Evolutionary conservation across 1,140 invertebrate genomes (phyloP).

Genomic region (Drosophila rufa): DNA sequence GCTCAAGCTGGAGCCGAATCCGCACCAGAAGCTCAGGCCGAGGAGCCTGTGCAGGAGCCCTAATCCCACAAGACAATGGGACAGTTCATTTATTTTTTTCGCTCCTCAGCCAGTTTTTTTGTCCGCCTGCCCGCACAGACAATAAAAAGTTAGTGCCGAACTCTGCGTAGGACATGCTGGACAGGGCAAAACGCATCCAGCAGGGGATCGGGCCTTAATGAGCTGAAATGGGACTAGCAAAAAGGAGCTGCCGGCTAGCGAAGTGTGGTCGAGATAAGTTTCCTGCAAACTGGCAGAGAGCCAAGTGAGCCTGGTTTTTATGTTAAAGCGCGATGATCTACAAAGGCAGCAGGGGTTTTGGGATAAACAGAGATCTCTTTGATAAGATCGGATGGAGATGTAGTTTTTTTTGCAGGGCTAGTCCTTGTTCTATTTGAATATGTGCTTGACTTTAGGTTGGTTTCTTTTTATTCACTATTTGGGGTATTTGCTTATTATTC

Average conservation of each 20-base stretch:
- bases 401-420: slow-evolving; percentile 4
- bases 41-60: slow-evolving; percentile 36
- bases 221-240: slow-evolving; percentile 38
- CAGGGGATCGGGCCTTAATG: slow-evolving; percentile 29
- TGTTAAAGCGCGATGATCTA: slow-evolving; percentile 10
- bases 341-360: not conserved
- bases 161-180: slow-evolving; percentile 43
- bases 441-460: not conserved
- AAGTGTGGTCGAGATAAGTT: slow-evolving; percentile 38
- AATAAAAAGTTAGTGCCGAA: slow-evolving; percentile 49
- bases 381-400: slow-evolving; percentile 10
- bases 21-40: not conserved
- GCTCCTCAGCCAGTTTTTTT: slow-evolving; percentile 12
- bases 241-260: slow-evolving; percentile 19
- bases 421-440: slow-evolving; percentile 23
- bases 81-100: slow-evolving; percentile 50
- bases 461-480: not conserved
- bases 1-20: slow-evolving; percentile 6
- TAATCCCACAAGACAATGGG: slow-evolving; percentile 48
- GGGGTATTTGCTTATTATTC: not conserved
- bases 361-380: slow-evolving; percentile 8
- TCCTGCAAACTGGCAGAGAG: slow-evolving; percentile 12
- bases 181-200: slow-evolving; percentile 35
- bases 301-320: slow-evolving; percentile 9
- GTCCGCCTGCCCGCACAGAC: slow-evolving; percentile 17